These are phyloP conservation scores for Prinia subflava DNA, from an alignment of 2,113 vertebrate genomes.

Conservation along the genomic window DNA sequence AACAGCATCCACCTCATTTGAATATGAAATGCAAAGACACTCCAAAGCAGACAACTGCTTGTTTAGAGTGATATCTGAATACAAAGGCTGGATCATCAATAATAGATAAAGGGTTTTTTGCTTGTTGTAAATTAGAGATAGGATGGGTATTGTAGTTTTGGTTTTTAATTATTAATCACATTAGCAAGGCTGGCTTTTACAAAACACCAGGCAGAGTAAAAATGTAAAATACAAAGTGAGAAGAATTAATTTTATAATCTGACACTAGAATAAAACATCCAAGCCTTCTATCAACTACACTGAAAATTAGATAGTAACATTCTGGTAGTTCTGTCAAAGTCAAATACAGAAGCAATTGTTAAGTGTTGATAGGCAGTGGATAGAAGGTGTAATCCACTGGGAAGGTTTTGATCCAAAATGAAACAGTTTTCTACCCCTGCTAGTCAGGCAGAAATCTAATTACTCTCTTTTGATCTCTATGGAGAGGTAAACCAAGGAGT, in stretches of 20 bases:
- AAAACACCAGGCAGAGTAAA: conserved; percentile 26
- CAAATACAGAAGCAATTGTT: conserved; percentile 69
- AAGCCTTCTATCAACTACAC: conserved; percentile 2
- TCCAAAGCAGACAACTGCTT: conserved; percentile 27
- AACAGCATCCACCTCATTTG: conserved; percentile 24
- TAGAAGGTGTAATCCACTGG: conserved; percentile 65
- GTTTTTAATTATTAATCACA: conserved; percentile 44
- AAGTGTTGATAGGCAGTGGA: conserved; percentile 67
- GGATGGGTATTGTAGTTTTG: conserved; percentile 13
- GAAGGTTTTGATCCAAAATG: conserved; percentile 75
- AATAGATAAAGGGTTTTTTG: conserved; percentile 51
- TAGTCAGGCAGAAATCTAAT: conserved; percentile 80
- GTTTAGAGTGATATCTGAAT: conserved; percentile 44
- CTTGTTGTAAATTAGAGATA: conserved; percentile 29
- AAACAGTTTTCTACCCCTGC: conserved; percentile 71
- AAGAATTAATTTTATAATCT: conserved; percentile 52
- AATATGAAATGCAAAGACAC: conserved; percentile 38
- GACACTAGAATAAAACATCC: conserved; percentile 44
- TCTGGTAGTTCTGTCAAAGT: conserved; percentile 69
- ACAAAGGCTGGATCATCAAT: conserved; percentile 52
- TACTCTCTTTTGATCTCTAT: conserved; percentile 73
- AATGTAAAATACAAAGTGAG: conserved; percentile 2
- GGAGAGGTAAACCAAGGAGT: conserved; percentile 69
- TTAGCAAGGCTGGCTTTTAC: conserved; percentile 25
- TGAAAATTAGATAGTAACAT: conserved; percentile 63